A percentile compares a stretch with the other conserved stretches of the same genome.
phyloP scores from a whole-genome alignment of 2,113 vertebrate genomes.

The Syrmaticus mikado region DNA sequence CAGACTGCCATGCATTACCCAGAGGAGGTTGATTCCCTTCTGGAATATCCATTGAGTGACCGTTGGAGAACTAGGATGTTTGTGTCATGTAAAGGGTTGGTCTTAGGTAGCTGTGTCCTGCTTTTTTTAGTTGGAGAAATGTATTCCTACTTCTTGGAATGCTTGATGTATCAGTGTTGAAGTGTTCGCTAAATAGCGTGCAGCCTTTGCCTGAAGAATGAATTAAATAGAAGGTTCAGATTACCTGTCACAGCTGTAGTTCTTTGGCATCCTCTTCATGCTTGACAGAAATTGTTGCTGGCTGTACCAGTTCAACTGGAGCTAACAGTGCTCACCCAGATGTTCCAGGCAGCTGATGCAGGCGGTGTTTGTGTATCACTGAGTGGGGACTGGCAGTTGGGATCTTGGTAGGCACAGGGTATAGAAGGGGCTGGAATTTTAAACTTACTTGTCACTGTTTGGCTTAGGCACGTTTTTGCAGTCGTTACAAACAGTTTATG shows the following conservation, averaged over 20 bases:
- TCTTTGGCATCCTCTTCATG: background rate
- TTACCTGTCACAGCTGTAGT: slow-evolving; percentile 3
- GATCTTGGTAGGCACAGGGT: background rate
- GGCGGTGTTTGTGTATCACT: background rate
- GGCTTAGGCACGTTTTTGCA: background rate
- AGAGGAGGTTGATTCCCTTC: background rate
- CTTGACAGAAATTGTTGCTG: background rate
- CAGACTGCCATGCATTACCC: fast-evolving
- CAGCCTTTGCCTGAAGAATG: slow-evolving; percentile 12
- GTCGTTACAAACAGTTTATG: background rate
- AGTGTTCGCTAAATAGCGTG: background rate
- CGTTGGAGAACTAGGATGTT: background rate
- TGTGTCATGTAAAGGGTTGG: slow-evolving; percentile 1
- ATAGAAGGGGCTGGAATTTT: background rate
- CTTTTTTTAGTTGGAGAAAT: slow-evolving; percentile 22
- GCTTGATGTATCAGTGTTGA: background rate
- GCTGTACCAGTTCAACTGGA: background rate
- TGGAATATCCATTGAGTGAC: background rate
- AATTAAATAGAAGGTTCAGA: slow-evolving; percentile 43
- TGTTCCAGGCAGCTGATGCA: background rate
- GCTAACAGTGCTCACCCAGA: background rate
- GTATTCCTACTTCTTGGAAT: background rate
- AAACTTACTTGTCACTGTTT: background rate
- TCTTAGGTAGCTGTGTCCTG: background rate
- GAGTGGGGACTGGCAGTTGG: background rate